Conservation (phyloP, 2,797 vertebrate species). For the Petrocephalus schoutedeni region DNA sequence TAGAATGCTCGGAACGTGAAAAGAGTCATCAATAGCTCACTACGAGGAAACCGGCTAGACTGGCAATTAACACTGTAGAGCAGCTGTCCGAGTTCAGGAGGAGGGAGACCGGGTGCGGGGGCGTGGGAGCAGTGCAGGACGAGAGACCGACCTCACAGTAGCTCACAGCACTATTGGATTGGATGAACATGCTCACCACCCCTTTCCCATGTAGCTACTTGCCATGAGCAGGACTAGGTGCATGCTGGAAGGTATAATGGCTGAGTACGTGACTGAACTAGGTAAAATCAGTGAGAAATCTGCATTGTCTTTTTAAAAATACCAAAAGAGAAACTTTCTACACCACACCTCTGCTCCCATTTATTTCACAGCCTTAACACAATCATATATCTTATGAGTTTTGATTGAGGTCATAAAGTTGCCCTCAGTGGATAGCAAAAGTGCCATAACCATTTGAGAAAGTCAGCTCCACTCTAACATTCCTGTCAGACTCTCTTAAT, state of each 20-base stretch:
- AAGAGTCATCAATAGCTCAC: no score
- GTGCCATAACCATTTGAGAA: constrained; percentile 41
- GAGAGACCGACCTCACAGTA: not conserved
- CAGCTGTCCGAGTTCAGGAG: no score
- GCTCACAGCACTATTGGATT: not conserved
- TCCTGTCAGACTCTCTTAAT: constrained; percentile 50
- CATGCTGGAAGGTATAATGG: not conserved
- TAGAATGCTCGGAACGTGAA: no score
- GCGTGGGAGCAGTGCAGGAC: no score
- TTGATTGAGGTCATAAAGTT: not conserved
- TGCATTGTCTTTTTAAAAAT: not conserved
- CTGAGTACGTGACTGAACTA: not conserved
- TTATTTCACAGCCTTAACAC: not conserved
- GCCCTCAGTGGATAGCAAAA: not conserved
- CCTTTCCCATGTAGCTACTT: not conserved
- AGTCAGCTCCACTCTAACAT: constrained; percentile 44
- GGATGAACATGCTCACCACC: not conserved
- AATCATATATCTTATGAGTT: not conserved
- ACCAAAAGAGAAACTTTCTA: not conserved
- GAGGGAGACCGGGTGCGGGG: no score
- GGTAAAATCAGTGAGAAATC: not conserved
- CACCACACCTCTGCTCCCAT: not conserved
- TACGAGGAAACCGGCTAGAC: no score
- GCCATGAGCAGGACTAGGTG: not conserved
- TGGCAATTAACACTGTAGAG: no score